A percentile compares a stretch with the other conserved stretches of the same genome.
Conservation (phyloP, 2,113 vertebrate species). For the Chionis minor region DNA sequence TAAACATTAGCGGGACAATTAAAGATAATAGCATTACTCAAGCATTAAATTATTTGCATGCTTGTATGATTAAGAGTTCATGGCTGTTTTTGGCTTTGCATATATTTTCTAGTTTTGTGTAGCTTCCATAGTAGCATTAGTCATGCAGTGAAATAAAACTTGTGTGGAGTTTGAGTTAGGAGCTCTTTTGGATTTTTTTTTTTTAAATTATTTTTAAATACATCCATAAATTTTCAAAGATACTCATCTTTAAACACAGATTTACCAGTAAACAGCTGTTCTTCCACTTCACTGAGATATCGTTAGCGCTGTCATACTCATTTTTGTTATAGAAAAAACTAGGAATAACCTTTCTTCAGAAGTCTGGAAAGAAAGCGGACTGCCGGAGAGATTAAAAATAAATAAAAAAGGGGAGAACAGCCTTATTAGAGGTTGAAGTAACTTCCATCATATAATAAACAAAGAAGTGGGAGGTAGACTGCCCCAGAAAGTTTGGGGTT, state of each 20-base stretch:
- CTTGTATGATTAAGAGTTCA: neutral
- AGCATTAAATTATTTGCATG: conserved; percentile 12
- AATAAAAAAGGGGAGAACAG: neutral
- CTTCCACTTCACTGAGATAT: neutral
- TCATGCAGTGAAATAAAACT: neutral
- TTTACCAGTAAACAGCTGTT: neutral
- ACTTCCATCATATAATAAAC: neutral
- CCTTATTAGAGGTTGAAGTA: neutral
- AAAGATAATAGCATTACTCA: conserved; percentile 19
- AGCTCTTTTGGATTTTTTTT: neutral
- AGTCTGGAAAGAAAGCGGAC: neutral
- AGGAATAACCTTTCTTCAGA: neutral
- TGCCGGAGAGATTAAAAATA: neutral
- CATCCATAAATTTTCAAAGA: neutral
- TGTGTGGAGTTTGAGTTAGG: neutral
- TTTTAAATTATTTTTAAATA: neutral
- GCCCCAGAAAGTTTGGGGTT: neutral
- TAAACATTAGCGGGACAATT: conserved; percentile 5
- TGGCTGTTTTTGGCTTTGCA: neutral
- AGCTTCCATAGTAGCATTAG: neutral
- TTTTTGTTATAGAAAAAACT: neutral
- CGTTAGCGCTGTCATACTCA: neutral
- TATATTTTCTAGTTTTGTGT: neutral
- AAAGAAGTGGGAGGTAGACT: neutral
- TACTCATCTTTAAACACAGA: neutral